These are phyloP conservation scores for Ceratotherium simum DNA, from an alignment of 2,113 vertebrate species.

Conservation along the genomic window DNA sequence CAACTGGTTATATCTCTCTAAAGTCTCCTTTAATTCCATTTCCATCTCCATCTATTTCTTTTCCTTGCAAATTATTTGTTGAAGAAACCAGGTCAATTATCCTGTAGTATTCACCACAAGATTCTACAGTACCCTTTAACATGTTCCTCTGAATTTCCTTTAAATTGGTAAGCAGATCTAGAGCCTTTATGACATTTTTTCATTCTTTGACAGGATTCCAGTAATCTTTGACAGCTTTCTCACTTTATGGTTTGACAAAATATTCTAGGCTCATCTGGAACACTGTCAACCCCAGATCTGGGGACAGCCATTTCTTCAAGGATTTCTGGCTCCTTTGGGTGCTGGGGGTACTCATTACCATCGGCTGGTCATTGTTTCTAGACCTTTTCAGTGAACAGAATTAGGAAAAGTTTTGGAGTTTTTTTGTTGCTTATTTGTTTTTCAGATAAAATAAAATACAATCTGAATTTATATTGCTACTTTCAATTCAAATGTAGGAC, in stretches of 20 bases:
- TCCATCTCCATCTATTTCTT: background rate
- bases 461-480: background rate
- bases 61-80: background rate
- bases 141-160: conserved; percentile 5
- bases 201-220: background rate
- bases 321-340: background rate
- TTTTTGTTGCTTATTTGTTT: background rate
- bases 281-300: background rate
- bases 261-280: background rate
- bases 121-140: background rate
- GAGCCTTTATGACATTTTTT: background rate
- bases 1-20: background rate
- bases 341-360: background rate
- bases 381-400: background rate
- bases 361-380: background rate
- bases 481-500: background rate
- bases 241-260: background rate
- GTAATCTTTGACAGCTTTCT: background rate
- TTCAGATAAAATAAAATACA: conserved; percentile 15
- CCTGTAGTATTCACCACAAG: background rate
- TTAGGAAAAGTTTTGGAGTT: background rate
- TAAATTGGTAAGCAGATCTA: background rate
- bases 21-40: background rate
- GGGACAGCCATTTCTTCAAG: background rate
- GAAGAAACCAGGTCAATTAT: background rate